Conservation (phyloP, 1,140 invertebrate species). For the Zaprionus ghesquierei region DNA sequence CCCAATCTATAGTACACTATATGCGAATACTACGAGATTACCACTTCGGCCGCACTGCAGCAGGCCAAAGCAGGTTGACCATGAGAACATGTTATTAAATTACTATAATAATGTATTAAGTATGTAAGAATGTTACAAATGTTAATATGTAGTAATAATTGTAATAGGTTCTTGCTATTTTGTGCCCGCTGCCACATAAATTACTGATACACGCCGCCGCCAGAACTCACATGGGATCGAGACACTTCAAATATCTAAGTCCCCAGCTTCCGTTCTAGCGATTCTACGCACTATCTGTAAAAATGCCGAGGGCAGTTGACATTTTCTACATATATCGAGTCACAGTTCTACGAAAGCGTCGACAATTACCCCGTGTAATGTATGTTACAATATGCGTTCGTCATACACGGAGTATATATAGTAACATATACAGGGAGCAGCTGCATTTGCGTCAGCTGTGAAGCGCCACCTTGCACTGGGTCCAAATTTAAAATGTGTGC, state of each 20-base stretch:
- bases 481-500: constrained; percentile 43
- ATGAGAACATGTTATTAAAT: constrained; percentile 83
- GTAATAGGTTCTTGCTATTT: constrained; percentile 60
- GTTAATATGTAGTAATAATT: constrained; percentile 81
- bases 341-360: constrained; percentile 4
- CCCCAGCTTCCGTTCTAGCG: constrained; percentile 19
- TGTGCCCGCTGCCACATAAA: constrained; percentile 47
- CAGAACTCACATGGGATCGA: constrained; percentile 14
- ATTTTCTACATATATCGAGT: constrained; percentile 3
- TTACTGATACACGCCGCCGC: constrained; percentile 23
- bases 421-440: background rate
- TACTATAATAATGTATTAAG: constrained; percentile 80
- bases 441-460: constrained; percentile 29
- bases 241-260: background rate
- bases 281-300: constrained; percentile 48
- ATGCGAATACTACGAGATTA: constrained; percentile 1
- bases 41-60: constrained; percentile 16
- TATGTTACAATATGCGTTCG: background rate
- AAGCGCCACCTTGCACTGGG: constrained; percentile 15
- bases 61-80: constrained; percentile 68
- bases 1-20: constrained; percentile 25
- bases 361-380: background rate
- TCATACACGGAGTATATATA: background rate
- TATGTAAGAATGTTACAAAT: constrained; percentile 82
- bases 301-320: constrained; percentile 10